Percentiles rank a stretch among this genome's conserved stretches.
Evolutionary conservation across 2,797 vertebrate genomes (phyloP).

Genomic region (Sebastes minor): DNA sequence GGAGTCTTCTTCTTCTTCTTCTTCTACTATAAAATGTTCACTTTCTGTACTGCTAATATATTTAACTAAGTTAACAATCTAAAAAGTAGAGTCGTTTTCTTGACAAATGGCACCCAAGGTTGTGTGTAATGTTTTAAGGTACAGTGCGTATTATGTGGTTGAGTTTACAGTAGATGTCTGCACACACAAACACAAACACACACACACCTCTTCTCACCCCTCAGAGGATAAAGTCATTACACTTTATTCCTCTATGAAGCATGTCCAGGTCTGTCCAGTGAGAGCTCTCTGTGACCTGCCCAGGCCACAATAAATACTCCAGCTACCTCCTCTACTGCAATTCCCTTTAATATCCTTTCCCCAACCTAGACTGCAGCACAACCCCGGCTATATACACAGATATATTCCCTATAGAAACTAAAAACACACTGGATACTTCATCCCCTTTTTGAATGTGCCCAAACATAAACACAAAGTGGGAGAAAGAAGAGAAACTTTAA

Average conservation of each 20-base stretch:
- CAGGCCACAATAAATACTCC: slow-evolving; percentile 40
- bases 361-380: slow-evolving; percentile 21
- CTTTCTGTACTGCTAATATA: background rate
- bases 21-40: background rate
- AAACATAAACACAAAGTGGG: slow-evolving; percentile 1
- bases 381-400: background rate
- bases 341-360: slow-evolving; percentile 48
- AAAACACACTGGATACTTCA: background rate
- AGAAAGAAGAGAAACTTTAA: slow-evolving; percentile 37
- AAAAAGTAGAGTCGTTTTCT: background rate
- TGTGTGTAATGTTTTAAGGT: background rate
- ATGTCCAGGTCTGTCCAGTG: slow-evolving; percentile 14
- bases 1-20: too few relatives aligned
- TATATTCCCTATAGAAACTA: background rate
- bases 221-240: slow-evolving; percentile 54
- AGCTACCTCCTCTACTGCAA: background rate
- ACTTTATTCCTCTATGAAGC: slow-evolving; percentile 54
- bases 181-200: background rate
- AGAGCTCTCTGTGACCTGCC: slow-evolving; percentile 30
- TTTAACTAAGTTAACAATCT: background rate
- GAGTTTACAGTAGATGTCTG: background rate
- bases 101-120: background rate
- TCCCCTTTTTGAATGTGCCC: slow-evolving; percentile 1
- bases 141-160: background rate
- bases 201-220: slow-evolving; percentile 25